Evolutionary conservation across 2,888 invertebrate species (phyloP), one percentile per base, ranked within the genome.

Genomic region (Orthosia incerta): DNA sequence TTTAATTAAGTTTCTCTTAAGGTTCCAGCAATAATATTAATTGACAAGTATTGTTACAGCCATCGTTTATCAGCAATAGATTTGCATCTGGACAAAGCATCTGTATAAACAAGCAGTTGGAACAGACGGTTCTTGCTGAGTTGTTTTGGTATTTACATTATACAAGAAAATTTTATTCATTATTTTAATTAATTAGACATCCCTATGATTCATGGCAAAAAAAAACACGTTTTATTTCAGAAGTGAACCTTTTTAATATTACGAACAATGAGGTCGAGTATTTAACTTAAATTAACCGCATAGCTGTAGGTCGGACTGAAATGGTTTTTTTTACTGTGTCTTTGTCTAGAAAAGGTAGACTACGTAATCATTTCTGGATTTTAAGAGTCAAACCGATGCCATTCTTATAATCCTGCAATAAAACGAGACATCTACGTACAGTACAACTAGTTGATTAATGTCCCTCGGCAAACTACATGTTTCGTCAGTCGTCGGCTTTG

Each of bases 71-170:
- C 73, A 88, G 89, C 88, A 87, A 86, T 79, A 39, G 75, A 61
- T 78, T 70, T 60, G 20, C 45, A 60, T 45, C 9, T 45, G 71
- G 51, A 70, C 65, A 66, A 87, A 85, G 86, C 88, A 87, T 82
- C 86, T 88, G 88, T 76, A 56, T 80, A 86, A 88, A 88, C 67
- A 88, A 88, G 88, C 88, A 16, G 80, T 76, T 60, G 66, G 71
- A 71, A 79, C 79, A 76, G 69, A 69, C 79, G 84, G 82, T 57
- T 74, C 31, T 72, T 84, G 84, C 82, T 83, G 77, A 53, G 50
- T 74, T 59, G 12, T 15, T 45, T 45, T 46, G 46, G 62, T 20
- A 20, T 69, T 74, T 39, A 9, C 39, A 31, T 26, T 26, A 26
- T n/a, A n/a, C n/a, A n/a, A n/a, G n/a, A n/a, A n/a, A n/a, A n/a